A percentile compares a stretch with the other conserved stretches of the same genome.
These are phyloP conservation scores for Pentalonia nigronervosa DNA, from an alignment of 1,140 invertebrate genomes.

Conservation along the genomic window DNA sequence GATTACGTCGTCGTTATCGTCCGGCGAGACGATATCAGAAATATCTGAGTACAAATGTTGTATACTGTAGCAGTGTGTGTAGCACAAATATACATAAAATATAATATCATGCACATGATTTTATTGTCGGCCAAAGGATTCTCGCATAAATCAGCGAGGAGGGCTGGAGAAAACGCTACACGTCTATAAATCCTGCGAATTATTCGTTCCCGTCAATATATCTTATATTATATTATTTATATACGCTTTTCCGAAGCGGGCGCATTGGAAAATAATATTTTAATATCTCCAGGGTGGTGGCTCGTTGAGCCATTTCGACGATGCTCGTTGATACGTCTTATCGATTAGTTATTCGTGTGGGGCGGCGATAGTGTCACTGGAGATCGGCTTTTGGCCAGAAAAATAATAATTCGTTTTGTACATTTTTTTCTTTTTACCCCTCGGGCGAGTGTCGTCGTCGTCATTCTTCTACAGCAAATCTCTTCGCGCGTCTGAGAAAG, in stretches of 20 bases:
- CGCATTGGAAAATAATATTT: slow-evolving; percentile 33
- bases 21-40: not conserved
- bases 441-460: not conserved
- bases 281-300: slow-evolving; percentile 40
- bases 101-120: not conserved
- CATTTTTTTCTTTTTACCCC: slow-evolving; percentile 29
- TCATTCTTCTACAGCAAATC: not conserved
- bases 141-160: not conserved
- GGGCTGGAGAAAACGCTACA: too few species aligned
- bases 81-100: not conserved
- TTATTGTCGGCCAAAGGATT: not conserved
- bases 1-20: not conserved
- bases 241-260: not conserved
- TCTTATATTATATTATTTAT: not conserved
- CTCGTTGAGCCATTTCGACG: not conserved
- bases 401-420: slow-evolving; percentile 58
- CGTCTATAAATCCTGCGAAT: slow-evolving; percentile 35
- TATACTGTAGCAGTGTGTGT: too few species aligned
- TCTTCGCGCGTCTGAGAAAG: not conserved
- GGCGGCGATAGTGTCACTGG: slow-evolving; percentile 21
- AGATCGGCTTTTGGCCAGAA: slow-evolving; percentile 52
- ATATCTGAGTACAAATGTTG: not conserved
- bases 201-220: not conserved
- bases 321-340: not conserved
- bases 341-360: slow-evolving; percentile 24